Percentiles rank a stretch among this genome's conserved stretches.
Evolutionary conservation across 2,797 vertebrate species (phyloP).

Genomic region (Eulemur albifrons): DNA sequence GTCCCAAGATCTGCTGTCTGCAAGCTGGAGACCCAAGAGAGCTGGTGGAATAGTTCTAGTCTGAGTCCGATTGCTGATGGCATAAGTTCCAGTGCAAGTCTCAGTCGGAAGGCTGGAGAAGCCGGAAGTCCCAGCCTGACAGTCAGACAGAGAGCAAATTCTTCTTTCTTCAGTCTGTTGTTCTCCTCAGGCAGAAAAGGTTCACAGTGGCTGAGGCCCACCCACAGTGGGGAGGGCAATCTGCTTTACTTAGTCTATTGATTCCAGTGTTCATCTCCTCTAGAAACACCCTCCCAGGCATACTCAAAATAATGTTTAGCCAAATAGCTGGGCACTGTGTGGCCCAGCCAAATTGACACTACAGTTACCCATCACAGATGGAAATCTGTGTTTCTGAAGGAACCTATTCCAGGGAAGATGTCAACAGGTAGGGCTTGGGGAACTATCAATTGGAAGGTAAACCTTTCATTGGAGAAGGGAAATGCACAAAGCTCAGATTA

Average conservation of each 20-base stretch:
- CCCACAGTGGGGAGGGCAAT: neutral
- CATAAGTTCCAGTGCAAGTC: neutral
- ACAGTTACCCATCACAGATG: neutral
- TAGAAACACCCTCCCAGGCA: neutral
- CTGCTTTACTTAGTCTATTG: neutral
- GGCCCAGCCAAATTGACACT: neutral
- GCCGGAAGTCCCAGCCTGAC: neutral
- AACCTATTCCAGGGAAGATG: neutral
- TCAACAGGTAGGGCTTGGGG: neutral
- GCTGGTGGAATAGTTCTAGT: neutral
- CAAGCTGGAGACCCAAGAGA: neutral
- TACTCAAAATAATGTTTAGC: neutral
- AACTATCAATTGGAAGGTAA: neutral
- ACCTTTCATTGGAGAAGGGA: neutral
- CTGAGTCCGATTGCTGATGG: neutral
- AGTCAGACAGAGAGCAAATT: neutral
- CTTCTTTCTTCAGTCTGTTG: neutral
- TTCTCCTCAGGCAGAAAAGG: neutral
- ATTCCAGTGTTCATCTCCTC: neutral
- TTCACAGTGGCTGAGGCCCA: neutral
- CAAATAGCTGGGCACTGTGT: neutral
- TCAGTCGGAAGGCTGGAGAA: neutral
- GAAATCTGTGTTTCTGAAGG: neutral
- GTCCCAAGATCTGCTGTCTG: neutral
- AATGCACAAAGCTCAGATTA: neutral